Percentiles rank a stretch among this genome's conserved stretches.
Evolutionary conservation across 2,797 vertebrate species (phyloP).

Genomic region (Spea hammondii): DNA sequence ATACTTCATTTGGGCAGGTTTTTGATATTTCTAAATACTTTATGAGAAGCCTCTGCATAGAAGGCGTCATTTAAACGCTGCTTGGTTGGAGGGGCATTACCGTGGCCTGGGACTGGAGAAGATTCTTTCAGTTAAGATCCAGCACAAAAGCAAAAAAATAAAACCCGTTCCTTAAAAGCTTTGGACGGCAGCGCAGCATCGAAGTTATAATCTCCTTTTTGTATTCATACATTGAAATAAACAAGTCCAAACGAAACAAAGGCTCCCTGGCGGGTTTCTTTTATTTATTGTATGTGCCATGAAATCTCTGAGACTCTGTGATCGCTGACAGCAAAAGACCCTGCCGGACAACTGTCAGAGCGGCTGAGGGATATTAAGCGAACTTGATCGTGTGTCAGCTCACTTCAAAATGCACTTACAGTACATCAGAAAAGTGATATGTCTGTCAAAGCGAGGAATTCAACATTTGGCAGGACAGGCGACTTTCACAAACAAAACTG

Average conservation of each 20-base stretch:
- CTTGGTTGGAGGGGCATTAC: too few species aligned
- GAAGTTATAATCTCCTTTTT: neutral
- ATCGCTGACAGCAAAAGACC: constrained; percentile 64
- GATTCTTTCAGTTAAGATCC: neutral
- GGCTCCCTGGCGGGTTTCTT: neutral
- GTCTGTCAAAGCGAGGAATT: constrained; percentile 76
- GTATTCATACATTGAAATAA: constrained; percentile 1
- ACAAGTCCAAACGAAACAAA: neutral
- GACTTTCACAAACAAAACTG: constrained; percentile 76
- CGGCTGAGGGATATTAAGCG: constrained; percentile 66
- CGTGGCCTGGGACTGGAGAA: neutral
- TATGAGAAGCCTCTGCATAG: too few species aligned
- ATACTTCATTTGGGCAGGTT: too few species aligned
- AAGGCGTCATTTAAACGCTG: too few species aligned
- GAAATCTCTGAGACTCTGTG: constrained; percentile 14
- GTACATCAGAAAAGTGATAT: constrained; percentile 75
- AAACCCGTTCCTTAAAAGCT: neutral
- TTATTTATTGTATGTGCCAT: neutral
- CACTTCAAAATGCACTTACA: constrained; percentile 68
- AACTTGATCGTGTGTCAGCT: constrained; percentile 75
- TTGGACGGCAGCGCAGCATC: too few species aligned
- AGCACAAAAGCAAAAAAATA: neutral
- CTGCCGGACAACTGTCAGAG: constrained; percentile 67
- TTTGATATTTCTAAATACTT: too few species aligned
- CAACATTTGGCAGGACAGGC: constrained; percentile 76